A percentile compares a stretch with the other conserved stretches of the same genome.
These are phyloP conservation scores for Fundulus diaphanus DNA, from an alignment of 2,797 vertebrate genomes.

Conservation along the genomic window DNA sequence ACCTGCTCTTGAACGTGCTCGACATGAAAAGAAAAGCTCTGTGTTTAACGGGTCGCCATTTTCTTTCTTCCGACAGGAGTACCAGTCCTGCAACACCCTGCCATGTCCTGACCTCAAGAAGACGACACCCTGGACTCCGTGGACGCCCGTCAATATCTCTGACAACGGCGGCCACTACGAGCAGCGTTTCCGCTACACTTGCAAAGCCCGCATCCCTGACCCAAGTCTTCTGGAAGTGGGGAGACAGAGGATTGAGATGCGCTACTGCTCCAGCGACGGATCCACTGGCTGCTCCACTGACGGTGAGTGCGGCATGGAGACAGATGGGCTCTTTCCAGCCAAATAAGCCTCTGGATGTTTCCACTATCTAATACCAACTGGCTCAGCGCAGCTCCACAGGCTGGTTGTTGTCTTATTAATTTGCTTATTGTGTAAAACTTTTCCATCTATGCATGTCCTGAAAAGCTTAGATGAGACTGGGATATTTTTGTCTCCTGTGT, in stretches of 20 bases:
- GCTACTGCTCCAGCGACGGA: constrained; percentile 95
- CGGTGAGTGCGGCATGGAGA: constrained; percentile 80
- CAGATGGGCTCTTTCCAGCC: constrained; percentile 45
- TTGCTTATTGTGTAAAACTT: constrained; percentile 30
- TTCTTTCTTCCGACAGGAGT: constrained; percentile 82
- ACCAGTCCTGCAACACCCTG: constrained; percentile 93
- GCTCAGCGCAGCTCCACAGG: constrained; percentile 42
- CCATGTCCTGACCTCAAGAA: constrained; percentile 95
- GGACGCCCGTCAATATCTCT: constrained; percentile 96
- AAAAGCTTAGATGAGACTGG: constrained; percentile 26
- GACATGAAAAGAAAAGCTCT: constrained; percentile 1
- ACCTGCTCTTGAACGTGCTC: constrained; percentile 20
- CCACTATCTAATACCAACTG: constrained; percentile 43
- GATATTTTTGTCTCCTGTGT: constrained; percentile 33
- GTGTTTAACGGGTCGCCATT: neutral
- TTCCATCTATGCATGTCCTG: constrained; percentile 5
- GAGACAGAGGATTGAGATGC: constrained; percentile 96
- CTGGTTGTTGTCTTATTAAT: constrained; percentile 49
- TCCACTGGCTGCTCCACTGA: constrained; percentile 94
- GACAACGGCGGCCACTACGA: constrained; percentile 97
- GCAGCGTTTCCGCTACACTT: constrained; percentile 96
- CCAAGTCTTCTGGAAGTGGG: constrained; percentile 91
- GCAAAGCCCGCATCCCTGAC: constrained; percentile 92
- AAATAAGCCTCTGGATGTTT: constrained; percentile 38
- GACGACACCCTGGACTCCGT: constrained; percentile 97